Conservation (phyloP, 2,888 invertebrate genomes). For the Idaea aversata region DNA sequence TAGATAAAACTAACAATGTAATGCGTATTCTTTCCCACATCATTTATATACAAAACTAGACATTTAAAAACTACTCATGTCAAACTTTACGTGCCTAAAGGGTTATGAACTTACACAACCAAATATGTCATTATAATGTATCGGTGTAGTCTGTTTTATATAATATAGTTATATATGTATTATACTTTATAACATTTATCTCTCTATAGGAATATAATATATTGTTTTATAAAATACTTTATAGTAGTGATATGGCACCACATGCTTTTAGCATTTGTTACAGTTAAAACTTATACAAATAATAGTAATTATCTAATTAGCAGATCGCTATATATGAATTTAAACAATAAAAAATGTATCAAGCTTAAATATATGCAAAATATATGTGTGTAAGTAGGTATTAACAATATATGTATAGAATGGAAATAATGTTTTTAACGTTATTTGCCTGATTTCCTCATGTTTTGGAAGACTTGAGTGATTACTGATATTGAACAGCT, state of each 20-base stretch:
- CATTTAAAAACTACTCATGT: conserved; percentile 36
- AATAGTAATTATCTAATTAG: conserved; percentile 41
- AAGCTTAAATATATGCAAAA: conserved; percentile 10
- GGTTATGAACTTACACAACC: conserved; percentile 34
- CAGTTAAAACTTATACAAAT: conserved; percentile 50
- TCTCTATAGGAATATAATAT: conserved; percentile 27
- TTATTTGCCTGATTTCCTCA: conserved; percentile 35
- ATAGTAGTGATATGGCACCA: conserved; percentile 75
- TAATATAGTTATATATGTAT: conserved; percentile 14
- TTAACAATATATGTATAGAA: conserved; percentile 23
- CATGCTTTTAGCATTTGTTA: conserved; percentile 71
- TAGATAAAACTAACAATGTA: conserved; percentile 73
- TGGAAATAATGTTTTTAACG: conserved; percentile 26
- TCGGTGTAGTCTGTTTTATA: conserved; percentile 11
- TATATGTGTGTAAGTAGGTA: conserved; percentile 10
- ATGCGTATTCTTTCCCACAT: conserved; percentile 80
- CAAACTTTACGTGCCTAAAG: conserved; percentile 20
- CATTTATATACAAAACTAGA: conserved; percentile 66
- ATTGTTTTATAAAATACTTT: conserved; percentile 56
- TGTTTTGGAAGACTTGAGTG: conserved; percentile 62
- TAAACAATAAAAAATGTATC: conserved; percentile 18
- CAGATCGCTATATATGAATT: conserved; percentile 35
- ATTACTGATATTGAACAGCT: conserved; percentile 41
- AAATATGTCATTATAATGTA: conserved; percentile 24
- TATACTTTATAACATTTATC: conserved; percentile 21